Evolutionary conservation across 2,888 invertebrate species (phyloP), one percentile per base, ranked within the genome.

Genomic region (Dendrolimus pini): DNA sequence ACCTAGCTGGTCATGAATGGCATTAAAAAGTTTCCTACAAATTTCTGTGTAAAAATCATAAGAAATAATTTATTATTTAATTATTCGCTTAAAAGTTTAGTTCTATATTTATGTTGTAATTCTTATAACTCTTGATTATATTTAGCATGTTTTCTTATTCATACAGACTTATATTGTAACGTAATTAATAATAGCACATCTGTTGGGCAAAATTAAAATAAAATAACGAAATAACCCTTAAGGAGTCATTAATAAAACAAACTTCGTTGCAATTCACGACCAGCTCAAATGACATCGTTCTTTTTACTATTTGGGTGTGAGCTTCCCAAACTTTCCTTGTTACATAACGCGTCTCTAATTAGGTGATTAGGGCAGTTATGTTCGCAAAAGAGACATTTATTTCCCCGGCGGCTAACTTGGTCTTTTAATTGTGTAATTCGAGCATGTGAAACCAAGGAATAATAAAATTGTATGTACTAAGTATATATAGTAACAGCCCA

Each of bases 291-390:
- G 6, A 47, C 6, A 47, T 47, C 47, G 62, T 64, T 61, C 63
- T 65, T 60, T 65, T 68, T 58, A 62, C 63, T 64, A 63, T 64
- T 63, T 65, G 70, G 63, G 57, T 65, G 55, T 56, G 62, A 65
- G 62, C 59, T 55, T 65, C 58, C 63, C 65, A 62, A 77, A 72
- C 64, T 75, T 70, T 64, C 61, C 60, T 66, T 66, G 65, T 67
- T 68, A 72, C 70, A 71, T 77, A 75, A 75, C 69, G 72, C 71
- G 69, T 63, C 74, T 65, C 74, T 80, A 80, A 80, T 79, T 80
- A 78, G 70, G 68, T 66, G 70, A 75, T 77, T 77, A 77, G 68
- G 66, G 66, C 67, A 72, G 75, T 73, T 71, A 70, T 68, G 65
- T 65, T 68, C 70, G 73, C 77, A 74, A 76, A 77, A 74, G 75